Conservation (phyloP, 2,888 invertebrate genomes). For the Timandra comae region DNA sequence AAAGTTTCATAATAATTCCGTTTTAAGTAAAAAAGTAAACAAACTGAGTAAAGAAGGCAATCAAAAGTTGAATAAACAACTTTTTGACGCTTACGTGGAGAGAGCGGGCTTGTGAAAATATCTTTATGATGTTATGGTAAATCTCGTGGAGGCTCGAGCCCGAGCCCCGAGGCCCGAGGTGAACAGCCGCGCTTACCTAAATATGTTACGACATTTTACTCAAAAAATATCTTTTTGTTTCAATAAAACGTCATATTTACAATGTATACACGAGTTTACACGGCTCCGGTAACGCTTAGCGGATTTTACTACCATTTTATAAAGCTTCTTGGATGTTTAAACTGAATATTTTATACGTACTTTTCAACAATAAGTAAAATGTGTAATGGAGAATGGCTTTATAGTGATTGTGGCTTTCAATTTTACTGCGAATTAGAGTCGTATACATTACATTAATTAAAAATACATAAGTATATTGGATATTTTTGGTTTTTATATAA, state of each 20-base stretch:
- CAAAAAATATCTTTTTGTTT: constrained; percentile 28
- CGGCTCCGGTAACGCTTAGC: too few species aligned
- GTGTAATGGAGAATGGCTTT: too few species aligned
- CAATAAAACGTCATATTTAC: constrained; percentile 17
- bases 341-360: too few species aligned
- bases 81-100: constrained; percentile 55
- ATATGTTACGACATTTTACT: constrained; percentile 33
- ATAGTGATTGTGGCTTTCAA: too few species aligned
- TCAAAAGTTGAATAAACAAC: constrained; percentile 70
- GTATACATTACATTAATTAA: too few species aligned
- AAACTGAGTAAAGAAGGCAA: constrained; percentile 65
- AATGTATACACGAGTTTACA: too few species aligned
- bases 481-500: too few species aligned
- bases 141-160: constrained; percentile 33
- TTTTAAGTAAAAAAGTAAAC: constrained; percentile 67
- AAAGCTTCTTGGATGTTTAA: too few species aligned
- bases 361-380: too few species aligned
- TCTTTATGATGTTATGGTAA: constrained; percentile 46
- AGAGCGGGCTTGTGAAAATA: constrained; percentile 35
- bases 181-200: constrained; percentile 29
- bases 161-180: constrained; percentile 26
- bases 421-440: too few species aligned
- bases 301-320: too few species aligned
- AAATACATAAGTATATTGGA: too few species aligned
- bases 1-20: constrained; percentile 66